Percentiles rank a stretch among this genome's conserved stretches.
Conservation (phyloP, 2,888 invertebrate genomes). For the Danaus chrysippus region DNA sequence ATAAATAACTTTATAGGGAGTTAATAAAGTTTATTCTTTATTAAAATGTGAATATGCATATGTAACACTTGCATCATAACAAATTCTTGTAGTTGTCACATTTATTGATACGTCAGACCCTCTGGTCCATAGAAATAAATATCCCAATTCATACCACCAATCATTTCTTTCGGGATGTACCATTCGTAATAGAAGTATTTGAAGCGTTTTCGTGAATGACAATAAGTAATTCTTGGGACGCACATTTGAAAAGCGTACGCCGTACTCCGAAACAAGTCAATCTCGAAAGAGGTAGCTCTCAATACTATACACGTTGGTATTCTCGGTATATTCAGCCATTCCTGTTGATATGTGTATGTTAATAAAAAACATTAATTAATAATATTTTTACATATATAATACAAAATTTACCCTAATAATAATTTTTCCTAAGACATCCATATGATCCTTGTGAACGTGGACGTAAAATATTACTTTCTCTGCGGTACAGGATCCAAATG, state of each 20-base stretch:
- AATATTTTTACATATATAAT: background rate
- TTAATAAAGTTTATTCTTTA: too few relatives aligned
- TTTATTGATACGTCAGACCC: slow-evolving; percentile 37
- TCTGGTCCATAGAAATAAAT: slow-evolving; percentile 49
- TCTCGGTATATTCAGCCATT: slow-evolving; percentile 48
- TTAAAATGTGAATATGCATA: too few relatives aligned
- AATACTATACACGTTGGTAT: slow-evolving; percentile 58
- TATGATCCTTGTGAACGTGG: slow-evolving; percentile 44
- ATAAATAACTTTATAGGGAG: too few relatives aligned
- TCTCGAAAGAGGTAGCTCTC: slow-evolving; percentile 39
- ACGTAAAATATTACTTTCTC: slow-evolving; percentile 37
- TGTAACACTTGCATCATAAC: too few relatives aligned
- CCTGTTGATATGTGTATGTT: slow-evolving; percentile 38
- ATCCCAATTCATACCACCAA: slow-evolving; percentile 47
- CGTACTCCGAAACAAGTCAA: slow-evolving; percentile 45
- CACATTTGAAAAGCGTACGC: slow-evolving; percentile 55
- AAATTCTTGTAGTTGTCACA: background rate
- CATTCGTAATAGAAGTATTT: slow-evolving; percentile 55
- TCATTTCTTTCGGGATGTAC: slow-evolving; percentile 45
- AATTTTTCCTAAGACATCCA: slow-evolving; percentile 51
- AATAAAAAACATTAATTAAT: background rate
- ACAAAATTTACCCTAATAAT: slow-evolving; percentile 51
- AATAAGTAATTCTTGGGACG: slow-evolving; percentile 51
- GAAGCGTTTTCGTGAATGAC: slow-evolving; percentile 41
- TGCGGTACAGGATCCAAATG: slow-evolving; percentile 45